A percentile compares a stretch with the other conserved stretches of the same genome.
Evolutionary conservation across 2,797 vertebrate genomes (phyloP).

Genomic region (Echiichthys vipera): DNA sequence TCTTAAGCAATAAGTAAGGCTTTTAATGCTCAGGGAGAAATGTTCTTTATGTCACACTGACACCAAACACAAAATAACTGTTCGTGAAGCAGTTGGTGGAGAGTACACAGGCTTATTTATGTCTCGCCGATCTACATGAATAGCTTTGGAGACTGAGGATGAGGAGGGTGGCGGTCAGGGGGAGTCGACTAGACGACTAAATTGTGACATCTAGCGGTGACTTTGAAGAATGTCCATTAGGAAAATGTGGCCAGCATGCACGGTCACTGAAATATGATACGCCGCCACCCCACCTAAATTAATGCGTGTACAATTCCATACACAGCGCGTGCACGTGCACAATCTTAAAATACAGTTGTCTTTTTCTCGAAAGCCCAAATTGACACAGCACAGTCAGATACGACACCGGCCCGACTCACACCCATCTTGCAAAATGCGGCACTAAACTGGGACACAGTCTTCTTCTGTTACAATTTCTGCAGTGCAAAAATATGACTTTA

Average conservation of each 20-base stretch:
- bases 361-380: background rate
- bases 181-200: constrained; percentile 26
- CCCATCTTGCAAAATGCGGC: background rate
- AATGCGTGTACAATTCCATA: background rate
- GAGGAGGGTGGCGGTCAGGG: background rate
- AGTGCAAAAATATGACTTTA: background rate
- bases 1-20: background rate
- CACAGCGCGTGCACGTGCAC: background rate
- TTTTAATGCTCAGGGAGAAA: background rate
- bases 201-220: constrained; percentile 80
- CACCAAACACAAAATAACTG: background rate
- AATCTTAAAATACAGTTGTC: background rate
- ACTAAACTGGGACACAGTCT: background rate
- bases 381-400: background rate
- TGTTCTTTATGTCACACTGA: background rate
- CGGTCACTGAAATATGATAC: background rate
- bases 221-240: constrained; percentile 2
- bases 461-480: background rate
- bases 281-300: background rate
- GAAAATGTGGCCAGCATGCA: background rate
- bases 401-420: background rate
- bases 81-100: background rate
- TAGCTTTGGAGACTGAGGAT: constrained; percentile 13
- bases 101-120: constrained; percentile 3
- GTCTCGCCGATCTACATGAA: constrained; percentile 18